A percentile compares a stretch with the other conserved stretches of the same genome.
Conservation (phyloP, 2,113 vertebrate genomes). For the Albula goreensis region DNA sequence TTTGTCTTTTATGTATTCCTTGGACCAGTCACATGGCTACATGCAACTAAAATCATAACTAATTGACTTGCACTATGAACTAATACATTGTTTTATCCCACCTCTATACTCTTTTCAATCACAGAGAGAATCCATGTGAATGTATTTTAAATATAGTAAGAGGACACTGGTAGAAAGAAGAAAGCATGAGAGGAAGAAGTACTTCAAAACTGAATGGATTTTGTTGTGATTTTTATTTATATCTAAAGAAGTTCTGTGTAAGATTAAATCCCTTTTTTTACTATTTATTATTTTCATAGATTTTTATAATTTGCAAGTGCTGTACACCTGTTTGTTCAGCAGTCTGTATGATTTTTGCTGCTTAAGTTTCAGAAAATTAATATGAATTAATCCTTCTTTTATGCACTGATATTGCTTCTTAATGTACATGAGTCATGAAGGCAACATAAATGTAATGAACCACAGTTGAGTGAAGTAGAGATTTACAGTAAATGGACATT, state of each 20-base stretch:
- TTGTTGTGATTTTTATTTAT: background rate
- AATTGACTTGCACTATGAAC: background rate
- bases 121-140: background rate
- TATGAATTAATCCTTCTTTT: background rate
- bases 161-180: background rate
- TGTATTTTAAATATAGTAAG: background rate
- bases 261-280: background rate
- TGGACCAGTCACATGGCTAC: background rate
- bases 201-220: background rate
- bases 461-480: no score
- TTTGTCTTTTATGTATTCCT: background rate
- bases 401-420: background rate
- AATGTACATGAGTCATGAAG: background rate
- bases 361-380: background rate
- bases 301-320: conserved; percentile 15
- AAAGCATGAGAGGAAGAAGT: background rate
- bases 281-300: conserved; percentile 12
- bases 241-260: background rate
- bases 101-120: background rate
- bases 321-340: background rate
- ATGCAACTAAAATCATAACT: background rate
- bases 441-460: no score
- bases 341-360: background rate
- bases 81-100: background rate
- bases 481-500: background rate